A percentile compares a stretch with the other conserved stretches of the same genome.
Conservation (phyloP, 2,797 vertebrate genomes). For the Rhadinocentrus ornatus region DNA sequence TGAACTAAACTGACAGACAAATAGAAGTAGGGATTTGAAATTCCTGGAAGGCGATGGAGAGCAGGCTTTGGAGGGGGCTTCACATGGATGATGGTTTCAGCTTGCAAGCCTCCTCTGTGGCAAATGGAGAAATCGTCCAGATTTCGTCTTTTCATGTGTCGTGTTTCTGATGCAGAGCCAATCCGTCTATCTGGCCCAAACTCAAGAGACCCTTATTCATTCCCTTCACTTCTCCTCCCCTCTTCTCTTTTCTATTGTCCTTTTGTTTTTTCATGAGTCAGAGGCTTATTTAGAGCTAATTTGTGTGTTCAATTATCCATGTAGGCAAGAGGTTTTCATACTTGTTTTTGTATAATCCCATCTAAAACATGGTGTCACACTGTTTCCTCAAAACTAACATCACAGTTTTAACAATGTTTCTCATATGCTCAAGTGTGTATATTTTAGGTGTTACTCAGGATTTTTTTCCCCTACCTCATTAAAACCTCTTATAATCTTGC, state of each 20-base stretch:
- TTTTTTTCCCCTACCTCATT: conserved; percentile 26
- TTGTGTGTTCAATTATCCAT: conserved; percentile 41
- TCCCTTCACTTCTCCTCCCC: conserved; percentile 31
- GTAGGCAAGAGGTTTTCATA: conserved; percentile 36
- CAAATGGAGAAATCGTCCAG: conserved; percentile 65
- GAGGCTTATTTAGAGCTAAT: conserved; percentile 48
- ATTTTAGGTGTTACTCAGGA: background rate
- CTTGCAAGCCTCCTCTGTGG: conserved; percentile 56
- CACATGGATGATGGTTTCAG: conserved; percentile 62
- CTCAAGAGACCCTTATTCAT: conserved; percentile 71
- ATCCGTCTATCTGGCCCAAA: conserved; percentile 66
- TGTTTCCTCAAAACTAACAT: conserved; percentile 7
- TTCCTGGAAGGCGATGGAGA: conserved; percentile 48
- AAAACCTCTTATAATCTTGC: conserved; percentile 27
- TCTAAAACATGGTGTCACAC: conserved; percentile 20
- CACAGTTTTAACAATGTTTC: background rate
- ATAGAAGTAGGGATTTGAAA: conserved; percentile 39
- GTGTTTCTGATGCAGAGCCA: conserved; percentile 70
- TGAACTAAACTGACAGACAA: conserved; percentile 32
- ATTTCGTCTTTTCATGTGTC: conserved; percentile 72
- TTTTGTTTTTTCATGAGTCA: conserved; percentile 36
- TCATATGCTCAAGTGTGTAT: background rate
- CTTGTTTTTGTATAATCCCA: conserved; percentile 32
- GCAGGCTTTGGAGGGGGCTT: conserved; percentile 14
- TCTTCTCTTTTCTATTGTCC: conserved; percentile 26